These are phyloP conservation scores for Rachycentron canadum DNA, from an alignment of 2,797 vertebrate genomes.

Conservation along the genomic window DNA sequence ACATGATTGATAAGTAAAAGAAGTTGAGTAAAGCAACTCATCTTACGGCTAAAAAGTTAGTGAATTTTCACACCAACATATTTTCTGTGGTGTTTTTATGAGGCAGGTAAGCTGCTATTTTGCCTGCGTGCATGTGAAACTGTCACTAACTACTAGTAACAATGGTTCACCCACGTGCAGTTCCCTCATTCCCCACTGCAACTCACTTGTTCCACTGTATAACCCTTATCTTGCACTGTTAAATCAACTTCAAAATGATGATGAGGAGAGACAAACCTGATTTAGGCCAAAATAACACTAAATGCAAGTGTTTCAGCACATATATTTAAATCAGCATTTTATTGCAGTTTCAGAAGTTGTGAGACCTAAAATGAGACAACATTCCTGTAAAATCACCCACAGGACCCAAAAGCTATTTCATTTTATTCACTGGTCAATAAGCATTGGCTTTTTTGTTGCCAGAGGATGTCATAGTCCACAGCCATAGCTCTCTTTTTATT, in stretches of 20 bases:
- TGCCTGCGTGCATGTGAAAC: conserved; percentile 17
- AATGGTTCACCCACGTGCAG: not conserved
- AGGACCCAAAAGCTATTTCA: not conserved
- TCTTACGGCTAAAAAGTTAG: conserved; percentile 23
- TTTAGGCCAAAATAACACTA: not conserved
- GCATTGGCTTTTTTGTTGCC: not conserved
- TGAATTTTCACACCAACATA: conserved; percentile 20
- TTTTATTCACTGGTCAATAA: not conserved
- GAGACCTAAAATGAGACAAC: not conserved
- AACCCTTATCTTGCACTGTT: not conserved
- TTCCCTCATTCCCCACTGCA: not conserved
- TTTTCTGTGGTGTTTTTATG: conserved; percentile 41
- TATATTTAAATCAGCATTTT: not conserved
- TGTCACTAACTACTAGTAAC: conserved; percentile 3
- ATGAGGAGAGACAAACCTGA: not conserved
- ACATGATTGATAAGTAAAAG: conserved; percentile 63
- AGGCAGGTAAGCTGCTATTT: not conserved
- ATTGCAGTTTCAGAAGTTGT: not conserved
- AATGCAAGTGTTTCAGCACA: not conserved
- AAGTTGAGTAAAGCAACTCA: conserved; percentile 30
- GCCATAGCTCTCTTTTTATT: not conserved
- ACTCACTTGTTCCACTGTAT: conserved; percentile 10
- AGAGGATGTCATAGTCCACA: not conserved
- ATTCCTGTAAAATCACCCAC: not conserved
- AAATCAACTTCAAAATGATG: conserved; percentile 13